Conservation (phyloP, 2,113 vertebrate species). For the Nematolebias whitei region DNA sequence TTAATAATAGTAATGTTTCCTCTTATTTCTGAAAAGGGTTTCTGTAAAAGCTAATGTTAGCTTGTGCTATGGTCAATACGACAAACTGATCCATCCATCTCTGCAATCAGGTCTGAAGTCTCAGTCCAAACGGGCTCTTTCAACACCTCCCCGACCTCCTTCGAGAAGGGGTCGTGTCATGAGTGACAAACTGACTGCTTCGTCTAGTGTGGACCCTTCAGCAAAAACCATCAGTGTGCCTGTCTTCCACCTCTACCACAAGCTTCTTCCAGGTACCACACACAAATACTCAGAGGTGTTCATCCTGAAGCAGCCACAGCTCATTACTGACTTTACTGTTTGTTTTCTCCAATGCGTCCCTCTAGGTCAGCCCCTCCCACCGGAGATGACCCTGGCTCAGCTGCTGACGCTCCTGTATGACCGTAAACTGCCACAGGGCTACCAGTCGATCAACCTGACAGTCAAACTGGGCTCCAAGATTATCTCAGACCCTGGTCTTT, state of each 20-base stretch:
- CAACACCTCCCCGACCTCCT: conserved; percentile 93
- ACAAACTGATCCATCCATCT: conserved; percentile 1
- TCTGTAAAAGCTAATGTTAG: too few species aligned
- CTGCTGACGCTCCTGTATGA: conserved; percentile 95
- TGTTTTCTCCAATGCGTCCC: neutral
- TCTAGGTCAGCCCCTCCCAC: conserved; percentile 93
- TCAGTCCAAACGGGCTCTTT: conserved; percentile 95
- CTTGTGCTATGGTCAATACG: neutral
- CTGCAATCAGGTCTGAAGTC: conserved; percentile 89
- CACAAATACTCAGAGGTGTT: neutral
- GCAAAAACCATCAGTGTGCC: conserved; percentile 96
- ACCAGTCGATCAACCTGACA: conserved; percentile 93
- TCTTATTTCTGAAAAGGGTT: too few species aligned
- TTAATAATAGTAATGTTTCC: too few species aligned
- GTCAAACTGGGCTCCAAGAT: conserved; percentile 98
- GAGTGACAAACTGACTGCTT: conserved; percentile 89
- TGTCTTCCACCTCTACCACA: conserved; percentile 97
- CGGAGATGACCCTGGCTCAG: conserved; percentile 98
- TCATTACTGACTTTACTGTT: neutral
- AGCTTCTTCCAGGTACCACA: conserved; percentile 84
- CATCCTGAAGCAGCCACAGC: neutral
- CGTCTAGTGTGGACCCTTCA: conserved; percentile 88
- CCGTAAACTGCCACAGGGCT: conserved; percentile 96
- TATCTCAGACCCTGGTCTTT: conserved; percentile 94
- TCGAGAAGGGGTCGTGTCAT: conserved; percentile 93